phyloP scores from a whole-genome alignment of 2,113 vertebrate genomes.

The Apodemus speciosus region DNA sequence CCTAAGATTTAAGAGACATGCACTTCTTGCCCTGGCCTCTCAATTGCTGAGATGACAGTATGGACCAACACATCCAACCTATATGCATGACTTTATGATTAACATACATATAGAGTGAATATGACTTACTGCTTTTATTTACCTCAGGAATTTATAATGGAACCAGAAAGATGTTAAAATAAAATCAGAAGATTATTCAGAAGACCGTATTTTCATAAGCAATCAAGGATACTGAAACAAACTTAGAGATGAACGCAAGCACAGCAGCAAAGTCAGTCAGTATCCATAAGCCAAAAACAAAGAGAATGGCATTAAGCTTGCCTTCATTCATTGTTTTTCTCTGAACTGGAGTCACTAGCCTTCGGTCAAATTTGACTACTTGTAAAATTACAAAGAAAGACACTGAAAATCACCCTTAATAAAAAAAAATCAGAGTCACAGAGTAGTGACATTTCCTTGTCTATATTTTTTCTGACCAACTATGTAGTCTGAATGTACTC shows the following conservation, averaged over 20 bases:
- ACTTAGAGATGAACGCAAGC: not conserved
- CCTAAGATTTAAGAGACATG: not conserved
- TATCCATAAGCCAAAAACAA: not conserved
- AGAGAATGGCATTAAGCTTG: not conserved
- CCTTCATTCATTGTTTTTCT: slow-evolving; percentile 15
- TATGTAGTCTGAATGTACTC: not conserved
- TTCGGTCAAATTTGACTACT: not conserved
- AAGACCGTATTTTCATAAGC: not conserved
- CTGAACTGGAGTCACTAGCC: not conserved
- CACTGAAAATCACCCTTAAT: not conserved
- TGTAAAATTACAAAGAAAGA: not conserved
- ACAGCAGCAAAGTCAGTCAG: not conserved
- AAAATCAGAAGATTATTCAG: not conserved
- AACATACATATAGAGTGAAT: not conserved
- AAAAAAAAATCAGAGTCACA: not conserved
- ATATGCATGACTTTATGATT: not conserved
- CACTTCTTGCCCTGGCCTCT: not conserved
- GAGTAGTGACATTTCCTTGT: not conserved
- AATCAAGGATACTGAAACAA: not conserved
- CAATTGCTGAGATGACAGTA: not conserved
- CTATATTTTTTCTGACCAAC: slow-evolving; percentile 11
- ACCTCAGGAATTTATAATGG: not conserved
- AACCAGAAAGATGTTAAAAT: not conserved
- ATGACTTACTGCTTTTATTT: slow-evolving; percentile 13
- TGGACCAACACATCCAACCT: not conserved